Evolutionary conservation across 2,888 invertebrate genomes (phyloP).

Genomic region (Trachelus tabidus): DNA sequence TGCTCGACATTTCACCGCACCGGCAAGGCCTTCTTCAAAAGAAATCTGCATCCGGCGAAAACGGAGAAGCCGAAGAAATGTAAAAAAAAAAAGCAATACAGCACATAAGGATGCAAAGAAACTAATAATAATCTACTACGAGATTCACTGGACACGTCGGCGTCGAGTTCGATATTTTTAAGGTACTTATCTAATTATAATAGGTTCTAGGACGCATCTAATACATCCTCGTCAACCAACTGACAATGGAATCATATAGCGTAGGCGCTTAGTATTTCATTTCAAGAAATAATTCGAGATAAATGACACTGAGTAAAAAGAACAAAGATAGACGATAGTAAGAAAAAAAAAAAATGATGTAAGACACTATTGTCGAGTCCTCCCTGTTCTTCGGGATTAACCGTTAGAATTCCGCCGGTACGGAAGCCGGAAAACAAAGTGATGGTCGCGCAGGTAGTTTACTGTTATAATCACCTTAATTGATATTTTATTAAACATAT

Average conservation of each 20-base stretch:
- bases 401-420: constrained; percentile 43
- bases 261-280: background rate
- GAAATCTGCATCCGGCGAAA: background rate
- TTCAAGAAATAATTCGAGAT: background rate
- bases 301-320: constrained; percentile 10
- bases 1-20: background rate
- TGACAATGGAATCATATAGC: background rate
- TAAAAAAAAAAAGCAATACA: constrained; percentile 45
- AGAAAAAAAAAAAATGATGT: background rate
- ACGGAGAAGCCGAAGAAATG: constrained; percentile 12
- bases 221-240: background rate
- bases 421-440: constrained; percentile 45
- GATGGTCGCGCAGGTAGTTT: constrained; percentile 43
- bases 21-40: background rate
- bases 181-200: background rate
- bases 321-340: constrained; percentile 27
- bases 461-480: constrained; percentile 22
- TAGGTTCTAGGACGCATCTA: background rate
- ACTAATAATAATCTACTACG: background rate
- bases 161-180: background rate
- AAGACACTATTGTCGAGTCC: constrained; percentile 38
- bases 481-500: constrained; percentile 42
- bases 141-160: background rate
- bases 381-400: constrained; percentile 47
- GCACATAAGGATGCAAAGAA: constrained; percentile 33